Conservation (phyloP, 2,888 invertebrate genomes). For the Tridacna gigas region DNA sequence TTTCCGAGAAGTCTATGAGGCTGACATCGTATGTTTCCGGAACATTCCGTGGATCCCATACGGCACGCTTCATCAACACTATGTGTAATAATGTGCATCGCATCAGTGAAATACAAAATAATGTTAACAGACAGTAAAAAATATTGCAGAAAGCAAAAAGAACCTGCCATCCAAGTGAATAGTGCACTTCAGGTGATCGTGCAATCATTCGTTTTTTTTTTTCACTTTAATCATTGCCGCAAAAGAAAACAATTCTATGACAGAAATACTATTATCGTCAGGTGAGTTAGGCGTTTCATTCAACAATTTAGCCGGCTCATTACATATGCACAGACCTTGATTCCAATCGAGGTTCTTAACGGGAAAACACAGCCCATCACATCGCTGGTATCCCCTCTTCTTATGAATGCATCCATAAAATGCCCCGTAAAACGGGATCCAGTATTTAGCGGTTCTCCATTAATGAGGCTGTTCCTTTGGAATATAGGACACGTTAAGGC, state of each 20-base stretch:
- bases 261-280: neutral
- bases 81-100: neutral
- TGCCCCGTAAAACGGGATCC: neutral
- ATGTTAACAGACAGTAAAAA: neutral
- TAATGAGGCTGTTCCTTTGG: conserved; percentile 39
- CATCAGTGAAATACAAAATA: neutral
- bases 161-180: neutral
- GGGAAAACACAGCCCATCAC: conserved; percentile 54
- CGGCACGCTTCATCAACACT: neutral
- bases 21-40: neutral
- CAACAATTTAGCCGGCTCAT: conserved; percentile 61
- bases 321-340: conserved; percentile 61
- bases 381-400: conserved; percentile 37
- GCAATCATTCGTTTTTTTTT: neutral
- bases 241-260: neutral
- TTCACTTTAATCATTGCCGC: neutral
- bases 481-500: neutral
- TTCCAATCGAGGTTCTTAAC: conserved; percentile 56
- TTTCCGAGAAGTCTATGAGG: neutral
- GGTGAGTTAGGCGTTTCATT: conserved; percentile 38
- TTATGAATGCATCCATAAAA: neutral
- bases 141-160: neutral
- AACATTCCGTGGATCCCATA: neutral
- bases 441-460: conserved; percentile 33
- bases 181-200: neutral